Base-by-base conservation (phyloP, 1,140 invertebrate species). In the Augochlora pura region DNA sequence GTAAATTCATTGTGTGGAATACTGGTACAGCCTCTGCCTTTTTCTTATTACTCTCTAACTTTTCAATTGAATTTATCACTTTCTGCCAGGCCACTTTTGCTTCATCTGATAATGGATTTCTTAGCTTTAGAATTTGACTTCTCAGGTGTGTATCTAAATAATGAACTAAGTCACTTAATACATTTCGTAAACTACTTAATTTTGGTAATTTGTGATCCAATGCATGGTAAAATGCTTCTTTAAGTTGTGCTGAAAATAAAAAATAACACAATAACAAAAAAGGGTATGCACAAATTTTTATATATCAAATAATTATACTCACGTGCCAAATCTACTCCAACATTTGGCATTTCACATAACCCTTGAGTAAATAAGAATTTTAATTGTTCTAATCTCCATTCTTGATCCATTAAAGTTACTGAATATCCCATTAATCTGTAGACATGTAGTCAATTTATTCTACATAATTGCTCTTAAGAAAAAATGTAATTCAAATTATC, bases 371-470 rank as follows among this genome's bases (percentile, higher is more conserved):
- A 94, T 4, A 97, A 89, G 74, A 96, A 94, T 83, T 94, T 94
- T 81, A 96, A 90, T 80, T 96, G 94, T 63, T 94, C 93, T 6
- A 95, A 87, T 87, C 95, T 95, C 94, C 96, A 97, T 60, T 95
- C 93, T 71, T 94, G 91, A 73, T 96, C 94, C 60, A 93, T 90
- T 75, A 94, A 91, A 14, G 95, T 93, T 60, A 93, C 89, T 65
- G 94, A 93, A 89, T 96, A 95, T 80, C 92, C 93, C 0, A 96
- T 88, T 75, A 96, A 91, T 90, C 94, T 95, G 67, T 5, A 27
- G 21, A 76, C 0, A 46, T 16, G 32, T 57, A 64, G 27, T 16
- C 71, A n/a, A 78, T 72, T 25, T n/a, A 7, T 4, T 54, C 23
- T 52, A 66, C 23, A 27, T 39, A 25, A 59, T 64, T 27, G 57